Evolutionary conservation across 2,888 invertebrate species (phyloP), one percentile per base, ranked within the genome.

Genomic region (Oscheius sp.): DNA sequence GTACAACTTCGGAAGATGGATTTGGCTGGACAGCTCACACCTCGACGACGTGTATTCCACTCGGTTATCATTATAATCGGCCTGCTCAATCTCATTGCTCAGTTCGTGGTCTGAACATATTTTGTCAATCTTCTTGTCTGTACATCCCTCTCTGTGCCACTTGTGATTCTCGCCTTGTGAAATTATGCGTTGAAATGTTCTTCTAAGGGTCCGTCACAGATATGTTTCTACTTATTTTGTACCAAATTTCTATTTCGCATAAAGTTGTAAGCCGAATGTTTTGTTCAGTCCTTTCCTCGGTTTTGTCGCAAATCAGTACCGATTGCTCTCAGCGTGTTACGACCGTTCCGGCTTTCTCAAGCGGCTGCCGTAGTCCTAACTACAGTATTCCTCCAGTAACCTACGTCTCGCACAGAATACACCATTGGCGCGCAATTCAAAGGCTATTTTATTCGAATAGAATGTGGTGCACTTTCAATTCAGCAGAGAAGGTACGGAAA

Each of bases 31-130:
- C 76, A 76, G 1, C 55, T 80, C 21, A 78, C 80, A 13, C 66
- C 71, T 0, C 60, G 74, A 33, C 77, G 77, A 32, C 76, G 78
- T 35, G 60, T 76, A 58, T 70, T 74, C 21, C 94, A 94, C 89
- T 85, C 91, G 11, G 80, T 90, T 33, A 93, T 96, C 72, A 92
- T 94, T 13, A 71, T 93, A 0, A 90, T 94, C 51, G 96, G 95
- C 0, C 90, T 93, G 1, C 89, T 92, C 7, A 96, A 95, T 90
- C 91, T 96, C 70, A 80, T 94, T 0, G 93, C 94, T 84, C 96
- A 96, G 91, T 95, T 96, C 76, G 73, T 88, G 50, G 79, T 88
- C 35, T 89, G 70, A 78, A 29, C 35, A 53, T n/a, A 21, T 10
- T 42, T 32, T 7, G 29, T 21, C n/a, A 9, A 48, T 47, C 47